phyloP scores from a whole-genome alignment of 2,113 vertebrate species.

The Vanacampus margaritifer region DNA sequence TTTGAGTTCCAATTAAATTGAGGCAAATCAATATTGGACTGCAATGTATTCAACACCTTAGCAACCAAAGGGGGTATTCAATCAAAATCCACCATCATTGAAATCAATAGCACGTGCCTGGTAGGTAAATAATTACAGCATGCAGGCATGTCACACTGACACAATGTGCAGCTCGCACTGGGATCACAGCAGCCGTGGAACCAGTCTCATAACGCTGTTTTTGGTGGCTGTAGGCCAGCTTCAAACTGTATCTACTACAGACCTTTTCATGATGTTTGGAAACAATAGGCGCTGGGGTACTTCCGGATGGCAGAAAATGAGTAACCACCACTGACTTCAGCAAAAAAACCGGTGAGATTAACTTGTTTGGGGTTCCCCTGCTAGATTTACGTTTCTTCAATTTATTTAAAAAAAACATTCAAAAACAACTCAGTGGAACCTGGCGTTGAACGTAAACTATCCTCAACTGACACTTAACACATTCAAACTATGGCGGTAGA shows the following conservation, averaged over 20 bases:
- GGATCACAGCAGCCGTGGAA: constrained; percentile 9
- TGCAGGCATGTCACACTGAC: constrained; percentile 6
- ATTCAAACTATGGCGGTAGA: too few relatives aligned
- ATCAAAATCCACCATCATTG: background rate
- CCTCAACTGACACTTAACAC: too few relatives aligned
- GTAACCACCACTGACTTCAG: background rate
- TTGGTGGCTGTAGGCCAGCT: background rate
- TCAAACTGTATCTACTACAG: background rate
- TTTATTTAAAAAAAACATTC: too few relatives aligned
- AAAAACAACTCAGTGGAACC: too few relatives aligned
- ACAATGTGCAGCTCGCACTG: background rate
- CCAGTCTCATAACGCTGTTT: constrained; percentile 6
- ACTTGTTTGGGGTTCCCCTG: background rate
- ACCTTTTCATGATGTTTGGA: background rate
- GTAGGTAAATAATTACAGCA: constrained; percentile 1
- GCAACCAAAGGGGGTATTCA: background rate
- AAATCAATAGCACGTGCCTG: background rate
- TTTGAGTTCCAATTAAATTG: background rate
- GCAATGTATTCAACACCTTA: background rate
- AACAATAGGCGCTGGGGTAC: background rate
- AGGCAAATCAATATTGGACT: background rate
- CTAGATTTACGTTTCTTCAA: background rate
- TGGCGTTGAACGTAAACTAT: too few relatives aligned
- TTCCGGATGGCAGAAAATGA: background rate
- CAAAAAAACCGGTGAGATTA: background rate